These are phyloP conservation scores for Drosophila testacea DNA, from an alignment of 2,888 invertebrate genomes.

Conservation along the genomic window DNA sequence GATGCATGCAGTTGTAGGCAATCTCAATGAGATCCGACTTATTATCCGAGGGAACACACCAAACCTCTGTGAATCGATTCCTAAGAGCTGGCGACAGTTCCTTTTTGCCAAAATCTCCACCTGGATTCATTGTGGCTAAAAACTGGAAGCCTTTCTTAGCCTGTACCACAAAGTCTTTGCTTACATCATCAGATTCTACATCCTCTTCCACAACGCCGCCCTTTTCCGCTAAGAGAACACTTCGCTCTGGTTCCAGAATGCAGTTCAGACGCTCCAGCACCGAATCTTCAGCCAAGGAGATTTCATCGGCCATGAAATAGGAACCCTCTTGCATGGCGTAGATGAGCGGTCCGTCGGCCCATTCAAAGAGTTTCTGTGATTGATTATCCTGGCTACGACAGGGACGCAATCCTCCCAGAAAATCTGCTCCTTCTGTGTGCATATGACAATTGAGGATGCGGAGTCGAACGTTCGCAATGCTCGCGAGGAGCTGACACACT, in stretches of 20 bases:
- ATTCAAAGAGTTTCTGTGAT: constrained; percentile 92
- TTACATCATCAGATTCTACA: constrained; percentile 64
- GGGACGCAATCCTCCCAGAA: constrained; percentile 97
- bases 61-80: constrained; percentile 99
- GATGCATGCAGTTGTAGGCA: constrained; percentile 90
- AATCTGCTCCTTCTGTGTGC: constrained; percentile 99
- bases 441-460: constrained; percentile 98
- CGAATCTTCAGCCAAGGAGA: constrained; percentile 98
- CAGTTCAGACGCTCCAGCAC: constrained; percentile 99
- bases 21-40: constrained; percentile 92
- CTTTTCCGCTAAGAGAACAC: constrained; percentile 95
- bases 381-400: constrained; percentile 85
- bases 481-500: constrained; percentile 94
- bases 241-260: constrained; percentile 96
- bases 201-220: constrained; percentile 87
- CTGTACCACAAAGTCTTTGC: constrained; percentile 87
- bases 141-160: constrained; percentile 93
- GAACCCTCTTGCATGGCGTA: constrained; percentile 94
- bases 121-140: constrained; percentile 99
- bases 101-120: constrained; percentile 99
- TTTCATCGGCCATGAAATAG: constrained; percentile 98
- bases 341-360: constrained; percentile 98
- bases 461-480: constrained; percentile 88
- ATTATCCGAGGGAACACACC: constrained; percentile 93
- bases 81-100: constrained; percentile 98